These are phyloP conservation scores for Pteromalus puparum DNA, from an alignment of 1,140 invertebrate genomes.

Conservation along the genomic window DNA sequence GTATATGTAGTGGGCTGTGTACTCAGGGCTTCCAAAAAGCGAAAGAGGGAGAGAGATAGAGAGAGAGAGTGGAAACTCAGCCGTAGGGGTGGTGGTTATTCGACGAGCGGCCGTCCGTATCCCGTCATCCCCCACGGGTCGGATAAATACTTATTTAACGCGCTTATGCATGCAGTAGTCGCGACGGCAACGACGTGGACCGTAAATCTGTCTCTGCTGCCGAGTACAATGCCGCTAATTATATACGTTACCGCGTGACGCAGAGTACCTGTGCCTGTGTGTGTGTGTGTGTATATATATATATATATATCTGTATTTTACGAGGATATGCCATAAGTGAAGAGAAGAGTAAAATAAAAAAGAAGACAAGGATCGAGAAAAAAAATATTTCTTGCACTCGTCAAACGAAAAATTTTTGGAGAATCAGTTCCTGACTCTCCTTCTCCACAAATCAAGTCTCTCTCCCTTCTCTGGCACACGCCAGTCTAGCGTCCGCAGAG, in stretches of 20 bases:
- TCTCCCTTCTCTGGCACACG: conserved; percentile 14
- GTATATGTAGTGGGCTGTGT: too few relatives aligned
- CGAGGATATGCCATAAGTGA: background rate
- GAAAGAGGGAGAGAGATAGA: background rate
- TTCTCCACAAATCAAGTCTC: conserved; percentile 4
- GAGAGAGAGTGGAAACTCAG: background rate
- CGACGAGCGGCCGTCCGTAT: conserved; percentile 58
- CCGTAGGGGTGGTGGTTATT: conserved; percentile 36
- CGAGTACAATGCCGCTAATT: conserved; percentile 75
- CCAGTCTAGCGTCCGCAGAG: conserved; percentile 3
- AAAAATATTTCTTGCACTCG: conserved; percentile 38
- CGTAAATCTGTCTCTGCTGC: conserved; percentile 72
- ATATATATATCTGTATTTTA: background rate
- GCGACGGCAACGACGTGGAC: conserved; percentile 69
- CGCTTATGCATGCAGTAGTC: conserved; percentile 74
- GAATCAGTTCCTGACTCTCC: background rate
- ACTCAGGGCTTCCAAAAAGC: background rate
- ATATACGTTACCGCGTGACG: conserved; percentile 73
- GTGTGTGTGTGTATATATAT: too few relatives aligned
- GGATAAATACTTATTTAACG: conserved; percentile 77
- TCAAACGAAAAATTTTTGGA: background rate
- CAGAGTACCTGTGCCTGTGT: conserved; percentile 19
- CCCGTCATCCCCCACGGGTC: conserved; percentile 70
- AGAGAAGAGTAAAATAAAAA: conserved; percentile 51
- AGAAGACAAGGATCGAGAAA: conserved; percentile 38